phyloP scores from a whole-genome alignment of 64 coral and sea anemone species.

The Pocillopora damicornis region DNA sequence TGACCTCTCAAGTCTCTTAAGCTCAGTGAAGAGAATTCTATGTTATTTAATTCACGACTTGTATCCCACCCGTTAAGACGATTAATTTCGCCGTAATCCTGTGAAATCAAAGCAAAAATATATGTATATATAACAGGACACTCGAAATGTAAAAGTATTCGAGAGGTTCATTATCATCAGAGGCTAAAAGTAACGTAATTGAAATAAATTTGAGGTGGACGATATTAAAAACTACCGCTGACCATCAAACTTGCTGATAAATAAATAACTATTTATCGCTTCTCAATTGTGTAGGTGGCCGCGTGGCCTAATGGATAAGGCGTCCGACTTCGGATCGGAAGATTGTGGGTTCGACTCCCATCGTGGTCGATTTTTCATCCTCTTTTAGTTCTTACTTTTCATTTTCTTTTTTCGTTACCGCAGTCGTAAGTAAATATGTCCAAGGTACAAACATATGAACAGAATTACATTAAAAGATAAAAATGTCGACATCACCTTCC shows the following conservation, averaged over 20 bases:
- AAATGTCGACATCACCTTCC: too few relatives aligned
- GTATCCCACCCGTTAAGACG: not conserved
- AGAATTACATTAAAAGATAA: too few relatives aligned
- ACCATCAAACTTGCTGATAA: not conserved
- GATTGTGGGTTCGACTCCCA: slow-evolving; percentile 71
- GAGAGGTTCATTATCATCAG: not conserved
- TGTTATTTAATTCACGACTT: not conserved
- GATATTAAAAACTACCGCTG: not conserved
- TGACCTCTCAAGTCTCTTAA: not conserved
- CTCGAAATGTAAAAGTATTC: too few relatives aligned
- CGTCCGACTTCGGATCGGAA: slow-evolving; percentile 47
- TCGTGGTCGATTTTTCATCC: slow-evolving; percentile 41
- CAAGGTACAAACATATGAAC: not conserved
- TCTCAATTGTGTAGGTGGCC: not conserved
- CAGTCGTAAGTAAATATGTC: not conserved
- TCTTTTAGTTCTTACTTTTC: not conserved
- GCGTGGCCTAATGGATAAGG: slow-evolving; percentile 69
- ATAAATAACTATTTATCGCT: not conserved
- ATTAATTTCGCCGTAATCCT: not conserved
- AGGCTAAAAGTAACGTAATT: not conserved
- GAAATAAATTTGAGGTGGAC: too few relatives aligned
- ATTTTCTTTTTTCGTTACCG: not conserved
- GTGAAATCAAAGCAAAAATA: too few relatives aligned
- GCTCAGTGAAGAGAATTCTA: not conserved
- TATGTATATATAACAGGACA: too few relatives aligned